Evolutionary conservation across 2,888 invertebrate species (phyloP), one percentile per base, ranked within the genome.

Genomic region (Drosophila subsilvestris): DNA sequence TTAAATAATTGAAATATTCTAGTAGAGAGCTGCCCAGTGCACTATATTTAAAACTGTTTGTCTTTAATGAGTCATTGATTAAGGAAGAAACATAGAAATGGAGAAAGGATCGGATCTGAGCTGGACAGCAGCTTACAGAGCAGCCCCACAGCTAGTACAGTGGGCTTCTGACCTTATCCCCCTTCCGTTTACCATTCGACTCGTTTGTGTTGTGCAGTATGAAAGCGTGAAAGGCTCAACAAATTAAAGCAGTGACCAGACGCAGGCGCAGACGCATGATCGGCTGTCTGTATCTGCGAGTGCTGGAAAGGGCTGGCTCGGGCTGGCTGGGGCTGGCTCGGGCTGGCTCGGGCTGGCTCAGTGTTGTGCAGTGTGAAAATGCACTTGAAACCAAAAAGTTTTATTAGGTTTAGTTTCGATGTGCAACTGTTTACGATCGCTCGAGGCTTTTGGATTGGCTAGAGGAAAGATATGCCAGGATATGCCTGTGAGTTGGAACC

Each of bases 191-290:
- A 57, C 66, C 61, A 62, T 69, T 59, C 55, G 58, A 59, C 43
- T 63, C 63, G 63, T 54, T 60, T 71, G 73, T 68, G 56, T 51
- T 66, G 59, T 51, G 65, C 65, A 78, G 78, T 73, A 70, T 37
- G 80, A 80, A 80, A 78, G 78, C 76, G 78, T 79, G 78, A 80
- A 78, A 72, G 80, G 67, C 75, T 60, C 69, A 63, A 50, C 61
- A 70, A 62, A 62, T 76, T 68, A 60, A 63, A 59, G 22, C 60
- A 58, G 49, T 59, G 58, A 70, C 71, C 68, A 70, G 12, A 10
- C 45, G 20, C 32, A 49, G 14, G 32, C n/a, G 17, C 32, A 49
- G 14, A 25, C n/a, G 17, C n/a, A 29, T 27, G 18, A 42, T 43
- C 10, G 14, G 12, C 1, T 12, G 14, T 25, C 20, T 22, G 42